Conservation (phyloP, 2,888 invertebrate species). For the Nesidiocoris tenuis region DNA sequence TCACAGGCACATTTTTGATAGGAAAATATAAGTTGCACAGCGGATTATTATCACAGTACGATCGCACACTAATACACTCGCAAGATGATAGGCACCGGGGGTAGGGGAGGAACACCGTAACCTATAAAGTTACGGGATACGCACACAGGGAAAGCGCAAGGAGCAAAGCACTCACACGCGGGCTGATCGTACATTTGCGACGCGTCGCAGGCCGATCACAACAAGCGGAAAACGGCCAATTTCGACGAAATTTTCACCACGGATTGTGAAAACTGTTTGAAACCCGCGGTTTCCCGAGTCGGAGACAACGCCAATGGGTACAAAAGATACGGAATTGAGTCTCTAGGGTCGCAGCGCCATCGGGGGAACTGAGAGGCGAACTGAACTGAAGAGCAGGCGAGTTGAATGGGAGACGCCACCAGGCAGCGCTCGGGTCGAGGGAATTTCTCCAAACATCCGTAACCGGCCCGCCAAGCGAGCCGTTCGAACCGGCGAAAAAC, state of each 20-base stretch:
- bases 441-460: conserved; percentile 3
- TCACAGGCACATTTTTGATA: not conserved
- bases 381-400: conserved; percentile 4
- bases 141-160: conserved; percentile 34
- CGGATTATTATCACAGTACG: not conserved
- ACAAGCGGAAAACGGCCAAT: not conserved
- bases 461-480: not conserved
- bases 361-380: conserved; percentile 1
- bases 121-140: conserved; percentile 37
- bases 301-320: not conserved
- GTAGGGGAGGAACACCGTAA: conserved; percentile 37
- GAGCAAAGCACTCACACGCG: conserved; percentile 1
- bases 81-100: not conserved
- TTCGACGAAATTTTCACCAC: not conserved
- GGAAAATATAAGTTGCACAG: not conserved
- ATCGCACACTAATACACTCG: not conserved
- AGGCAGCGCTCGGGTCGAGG: conserved; percentile 42
- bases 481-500: not conserved
- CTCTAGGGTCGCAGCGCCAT: not conserved
- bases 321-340: not conserved
- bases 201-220: not conserved
- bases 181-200: not conserved
- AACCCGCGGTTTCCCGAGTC: not conserved
- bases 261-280: not conserved
- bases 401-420: conserved; percentile 28